Evolutionary conservation across 2,113 vertebrate genomes (phyloP).

Genomic region (Cebidichthys violaceus): DNA sequence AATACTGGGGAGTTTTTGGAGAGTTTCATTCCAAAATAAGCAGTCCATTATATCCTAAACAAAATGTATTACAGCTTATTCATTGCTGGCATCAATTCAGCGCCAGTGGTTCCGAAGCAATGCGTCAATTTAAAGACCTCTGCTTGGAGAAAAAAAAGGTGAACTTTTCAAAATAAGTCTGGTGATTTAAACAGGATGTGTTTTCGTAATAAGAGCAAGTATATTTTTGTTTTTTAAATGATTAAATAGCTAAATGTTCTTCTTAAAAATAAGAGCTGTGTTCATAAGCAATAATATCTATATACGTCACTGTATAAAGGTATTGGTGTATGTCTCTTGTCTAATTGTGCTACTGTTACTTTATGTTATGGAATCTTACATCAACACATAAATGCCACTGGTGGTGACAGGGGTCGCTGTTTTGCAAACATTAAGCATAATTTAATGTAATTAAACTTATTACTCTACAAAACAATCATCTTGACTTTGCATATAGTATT

Average conservation of each 20-base stretch:
- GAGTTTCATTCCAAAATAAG: constrained; percentile 1
- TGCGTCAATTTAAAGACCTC: background rate
- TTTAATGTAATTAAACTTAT: too few species aligned
- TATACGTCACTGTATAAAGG: too few species aligned
- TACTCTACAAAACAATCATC: too few species aligned
- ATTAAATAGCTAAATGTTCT: background rate
- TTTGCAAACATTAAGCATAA: too few species aligned
- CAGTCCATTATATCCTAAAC: background rate
- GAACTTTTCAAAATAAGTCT: background rate
- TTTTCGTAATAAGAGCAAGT: background rate
- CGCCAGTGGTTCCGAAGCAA: background rate
- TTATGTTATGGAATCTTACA: too few species aligned
- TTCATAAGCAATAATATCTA: background rate
- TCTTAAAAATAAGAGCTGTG: background rate
- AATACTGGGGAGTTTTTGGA: background rate
- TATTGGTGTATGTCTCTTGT: too few species aligned
- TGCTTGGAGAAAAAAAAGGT: background rate
- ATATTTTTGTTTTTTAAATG: background rate
- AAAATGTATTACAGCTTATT: constrained; percentile 10
- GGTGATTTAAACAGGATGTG: background rate
- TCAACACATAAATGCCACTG: too few species aligned
- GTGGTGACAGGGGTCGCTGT: too few species aligned
- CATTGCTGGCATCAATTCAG: constrained; percentile 9
- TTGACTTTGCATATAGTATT: too few species aligned
- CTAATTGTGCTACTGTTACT: too few species aligned